Base-by-base conservation (phyloP, 1,140 invertebrate species). In the Microplitis demolitor region DNA sequence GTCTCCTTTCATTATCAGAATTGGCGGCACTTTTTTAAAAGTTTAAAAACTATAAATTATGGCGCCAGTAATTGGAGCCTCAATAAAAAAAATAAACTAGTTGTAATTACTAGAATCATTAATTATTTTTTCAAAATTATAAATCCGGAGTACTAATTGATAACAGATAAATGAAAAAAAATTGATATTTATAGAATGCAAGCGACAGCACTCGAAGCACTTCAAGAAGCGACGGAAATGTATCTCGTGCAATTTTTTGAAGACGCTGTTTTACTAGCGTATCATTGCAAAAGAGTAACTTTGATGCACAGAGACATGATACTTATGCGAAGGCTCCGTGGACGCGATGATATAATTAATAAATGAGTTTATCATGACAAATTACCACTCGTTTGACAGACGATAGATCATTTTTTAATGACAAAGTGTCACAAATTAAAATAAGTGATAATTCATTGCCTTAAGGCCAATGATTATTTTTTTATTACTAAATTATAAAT, bases 241-340 rank as follows among this genome's bases (percentile, higher is more conserved):
- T 95, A 93, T 79, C 71, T 95, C 9, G 91, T 93, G 14, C 91
- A 93, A 78, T 88, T 93, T 8, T 94, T 95, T 78, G 90, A 94
- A 81, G 93, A 96, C 82, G 89, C 92, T 58, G 89, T 92, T 78
- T 73, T 93, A 79, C 90, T 92, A 74, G 88, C 93, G 33, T 88
- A 90, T 67, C 93, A 95, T 79, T 91, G 93, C 13, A 91, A 92
- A 78, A 87, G 94, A 54, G 90, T 94, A 0, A 96, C 94, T 35
- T 88, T 96, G 64, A 91, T 91, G 88, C 89, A 90, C 35, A 90
- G 90, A 71, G 94, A 96, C 83, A 80, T 89, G 74, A 61, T 79
- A 35, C 66, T 89, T 6, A 77, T 87, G 37, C 73, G 87, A 61
- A 74, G 85, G 37, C 53, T 89, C 16, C 76, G 87, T 73, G 87